Conservation (phyloP, 2,888 invertebrate genomes). For the Dyspetes luteomarginatus region DNA sequence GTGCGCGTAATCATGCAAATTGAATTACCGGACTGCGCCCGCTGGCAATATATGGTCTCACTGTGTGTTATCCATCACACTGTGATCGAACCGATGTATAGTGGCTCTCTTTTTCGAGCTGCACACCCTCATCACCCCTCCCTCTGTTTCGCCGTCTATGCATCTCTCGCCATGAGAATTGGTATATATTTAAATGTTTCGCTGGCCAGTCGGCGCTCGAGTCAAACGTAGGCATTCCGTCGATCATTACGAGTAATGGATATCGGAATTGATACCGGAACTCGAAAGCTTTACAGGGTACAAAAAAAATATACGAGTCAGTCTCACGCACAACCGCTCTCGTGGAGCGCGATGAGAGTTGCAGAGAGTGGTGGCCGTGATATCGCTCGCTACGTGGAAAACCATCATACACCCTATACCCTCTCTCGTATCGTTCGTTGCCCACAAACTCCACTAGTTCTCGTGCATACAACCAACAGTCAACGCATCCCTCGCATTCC, state of each 20-base stretch:
- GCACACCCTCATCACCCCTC: background rate
- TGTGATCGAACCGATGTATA: background rate
- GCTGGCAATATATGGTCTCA: constrained; percentile 28
- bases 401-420: constrained; percentile 29
- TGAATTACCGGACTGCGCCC: constrained; percentile 63
- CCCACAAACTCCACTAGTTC: constrained; percentile 44
- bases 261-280: constrained; percentile 67
- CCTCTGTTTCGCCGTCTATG: background rate
- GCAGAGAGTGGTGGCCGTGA: constrained; percentile 58
- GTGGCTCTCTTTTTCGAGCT: no score
- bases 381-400: constrained; percentile 47
- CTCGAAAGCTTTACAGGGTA: constrained; percentile 42
- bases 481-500: constrained; percentile 59
- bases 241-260: constrained; percentile 70
- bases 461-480: constrained; percentile 52
- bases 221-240: constrained; percentile 66
- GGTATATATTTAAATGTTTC: constrained; percentile 65
- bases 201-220: constrained; percentile 21
- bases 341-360: constrained; percentile 50
- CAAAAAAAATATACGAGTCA: constrained; percentile 51
- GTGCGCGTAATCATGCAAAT: constrained; percentile 71
- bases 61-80: background rate
- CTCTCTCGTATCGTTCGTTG: constrained; percentile 8
- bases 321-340: constrained; percentile 59
- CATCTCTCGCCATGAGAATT: constrained; percentile 54